Percentiles rank a stretch among this genome's conserved stretches.
Evolutionary conservation across 2,888 invertebrate species (phyloP).

Genomic region (Drosophila phalerata): DNA sequence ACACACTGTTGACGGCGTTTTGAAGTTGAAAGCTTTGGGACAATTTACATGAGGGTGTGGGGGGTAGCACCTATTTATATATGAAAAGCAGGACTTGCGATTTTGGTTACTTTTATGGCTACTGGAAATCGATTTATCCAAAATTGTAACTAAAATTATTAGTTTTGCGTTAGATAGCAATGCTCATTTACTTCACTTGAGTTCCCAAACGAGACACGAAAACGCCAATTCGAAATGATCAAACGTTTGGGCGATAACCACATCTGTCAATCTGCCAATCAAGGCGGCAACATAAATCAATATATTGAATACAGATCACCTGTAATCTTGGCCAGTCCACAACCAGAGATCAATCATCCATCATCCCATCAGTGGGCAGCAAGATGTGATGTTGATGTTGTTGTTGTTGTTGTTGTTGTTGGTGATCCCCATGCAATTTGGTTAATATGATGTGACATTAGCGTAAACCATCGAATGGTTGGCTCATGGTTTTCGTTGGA

Average conservation of each 20-base stretch:
- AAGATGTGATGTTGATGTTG: background rate
- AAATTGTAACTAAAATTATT: constrained; percentile 83
- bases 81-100: constrained; percentile 56
- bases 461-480: constrained; percentile 59
- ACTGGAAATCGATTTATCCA: constrained; percentile 76
- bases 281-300: background rate
- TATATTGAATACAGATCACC: too few relatives aligned
- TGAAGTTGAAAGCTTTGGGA: constrained; percentile 14
- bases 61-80: constrained; percentile 40
- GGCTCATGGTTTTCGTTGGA: constrained; percentile 45
- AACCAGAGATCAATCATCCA: too few relatives aligned
- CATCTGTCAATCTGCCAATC: background rate
- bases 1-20: background rate
- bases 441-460: constrained; percentile 15
- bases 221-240: constrained; percentile 35
- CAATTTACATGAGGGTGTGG: constrained; percentile 34
- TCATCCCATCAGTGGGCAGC: too few relatives aligned
- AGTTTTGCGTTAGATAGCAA: constrained; percentile 85
- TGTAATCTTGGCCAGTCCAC: background rate
- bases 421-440: constrained; percentile 16
- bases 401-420: background rate
- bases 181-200: constrained; percentile 85
- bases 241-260: constrained; percentile 15
- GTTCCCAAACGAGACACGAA: constrained; percentile 81
- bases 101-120: constrained; percentile 63